These are phyloP conservation scores for Actinostola sp. DNA, from an alignment of 92 coral and sea anemone genomes.

Conservation along the genomic window DNA sequence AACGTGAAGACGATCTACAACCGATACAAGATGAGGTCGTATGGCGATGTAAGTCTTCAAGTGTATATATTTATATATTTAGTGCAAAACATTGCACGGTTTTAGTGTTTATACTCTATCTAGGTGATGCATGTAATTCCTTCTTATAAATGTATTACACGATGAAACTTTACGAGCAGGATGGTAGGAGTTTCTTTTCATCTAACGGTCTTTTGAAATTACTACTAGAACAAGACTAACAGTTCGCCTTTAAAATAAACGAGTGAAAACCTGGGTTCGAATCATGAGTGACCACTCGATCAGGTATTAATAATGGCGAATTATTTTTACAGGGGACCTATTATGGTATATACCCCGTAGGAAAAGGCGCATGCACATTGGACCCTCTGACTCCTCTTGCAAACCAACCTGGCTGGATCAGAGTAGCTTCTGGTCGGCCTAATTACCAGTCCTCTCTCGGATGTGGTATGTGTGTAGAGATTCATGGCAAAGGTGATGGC, in stretches of 20 bases:
- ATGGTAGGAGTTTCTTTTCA: too few relatives aligned
- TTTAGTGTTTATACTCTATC: too few relatives aligned
- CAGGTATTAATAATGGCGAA: too few relatives aligned
- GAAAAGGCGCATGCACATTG: slow-evolving; percentile 57
- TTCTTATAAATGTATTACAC: too few relatives aligned
- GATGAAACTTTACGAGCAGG: too few relatives aligned
- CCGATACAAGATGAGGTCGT: slow-evolving; percentile 27
- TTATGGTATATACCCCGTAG: slow-evolving; percentile 57
- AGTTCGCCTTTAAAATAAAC: too few relatives aligned
- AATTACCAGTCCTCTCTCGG: slow-evolving; percentile 77
- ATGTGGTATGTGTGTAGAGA: slow-evolving; percentile 84
- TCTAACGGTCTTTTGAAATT: too few relatives aligned
- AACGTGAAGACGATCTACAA: slow-evolving; percentile 41
- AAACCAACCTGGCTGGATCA: slow-evolving; percentile 70
- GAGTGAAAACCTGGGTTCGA: too few relatives aligned
- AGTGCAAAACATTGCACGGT: too few relatives aligned
- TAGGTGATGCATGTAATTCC: too few relatives aligned
- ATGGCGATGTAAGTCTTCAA: slow-evolving; percentile 53
- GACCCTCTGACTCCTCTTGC: slow-evolving; percentile 71
- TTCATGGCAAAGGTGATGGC: slow-evolving; percentile 68
- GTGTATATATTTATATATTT: not conserved
- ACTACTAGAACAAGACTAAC: too few relatives aligned
- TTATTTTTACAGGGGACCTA: slow-evolving; percentile 68
- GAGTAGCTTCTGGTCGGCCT: slow-evolving; percentile 74
- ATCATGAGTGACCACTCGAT: not conserved